Evolutionary conservation across 92 coral and sea anemone species (phyloP).

Genomic region (Epizoanthus illoricatus): DNA sequence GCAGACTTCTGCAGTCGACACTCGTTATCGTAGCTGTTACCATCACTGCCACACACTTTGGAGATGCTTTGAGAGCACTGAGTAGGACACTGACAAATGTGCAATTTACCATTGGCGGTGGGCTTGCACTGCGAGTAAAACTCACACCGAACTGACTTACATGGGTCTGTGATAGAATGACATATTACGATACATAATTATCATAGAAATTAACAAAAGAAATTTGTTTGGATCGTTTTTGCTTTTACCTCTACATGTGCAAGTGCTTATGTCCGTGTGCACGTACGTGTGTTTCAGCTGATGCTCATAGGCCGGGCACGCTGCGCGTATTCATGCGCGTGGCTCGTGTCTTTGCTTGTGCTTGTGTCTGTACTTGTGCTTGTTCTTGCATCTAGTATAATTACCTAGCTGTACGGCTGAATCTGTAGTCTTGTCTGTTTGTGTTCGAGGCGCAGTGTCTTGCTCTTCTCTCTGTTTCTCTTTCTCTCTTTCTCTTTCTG

Average conservation of each 20-base stretch:
- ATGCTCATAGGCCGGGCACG: too few species aligned
- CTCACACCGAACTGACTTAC: slow-evolving; percentile 70
- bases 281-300: too few species aligned
- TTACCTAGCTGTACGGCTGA: too few species aligned
- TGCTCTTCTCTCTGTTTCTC: not conserved
- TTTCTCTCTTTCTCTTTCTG: not conserved
- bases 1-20: slow-evolving; percentile 75
- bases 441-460: not conserved
- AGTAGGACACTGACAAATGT: slow-evolving; percentile 74
- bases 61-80: slow-evolving; percentile 60
- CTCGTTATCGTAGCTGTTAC: slow-evolving; percentile 80
- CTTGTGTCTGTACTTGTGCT: too few species aligned
- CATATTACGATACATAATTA: not conserved
- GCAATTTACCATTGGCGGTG: slow-evolving; percentile 56
- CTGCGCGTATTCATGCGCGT: too few species aligned
- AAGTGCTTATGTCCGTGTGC: not conserved
- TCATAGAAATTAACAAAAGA: not conserved
- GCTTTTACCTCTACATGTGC: not conserved
- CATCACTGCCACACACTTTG: slow-evolving; percentile 82
- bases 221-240: not conserved
- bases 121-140: slow-evolving; percentile 72
- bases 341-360: too few species aligned
- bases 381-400: too few species aligned
- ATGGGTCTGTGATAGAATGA: slow-evolving; percentile 62
- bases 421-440: not conserved